phyloP scores from a whole-genome alignment of 2,113 vertebrate genomes.

The Phoenicopterus ruber region DNA sequence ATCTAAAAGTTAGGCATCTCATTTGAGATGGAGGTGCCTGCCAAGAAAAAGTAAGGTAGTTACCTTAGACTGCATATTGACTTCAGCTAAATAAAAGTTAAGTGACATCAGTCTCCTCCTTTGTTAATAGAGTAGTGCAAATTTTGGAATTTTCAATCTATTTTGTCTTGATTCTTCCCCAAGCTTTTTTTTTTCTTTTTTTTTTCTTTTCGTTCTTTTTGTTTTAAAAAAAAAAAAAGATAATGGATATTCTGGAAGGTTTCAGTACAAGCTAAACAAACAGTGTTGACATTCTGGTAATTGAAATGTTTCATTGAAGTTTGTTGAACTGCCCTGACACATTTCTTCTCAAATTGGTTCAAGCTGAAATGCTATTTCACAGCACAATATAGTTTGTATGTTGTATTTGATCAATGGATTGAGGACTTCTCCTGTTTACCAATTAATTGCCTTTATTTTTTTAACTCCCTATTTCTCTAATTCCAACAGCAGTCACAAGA shows the following conservation, averaged over 20 bases:
- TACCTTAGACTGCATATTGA: conserved; percentile 8
- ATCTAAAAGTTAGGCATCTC: neutral
- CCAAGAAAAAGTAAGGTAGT: conserved; percentile 30
- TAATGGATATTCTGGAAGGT: neutral
- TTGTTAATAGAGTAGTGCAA: conserved; percentile 12
- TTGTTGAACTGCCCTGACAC: conserved; percentile 49
- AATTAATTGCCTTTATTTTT: neutral
- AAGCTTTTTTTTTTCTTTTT: neutral
- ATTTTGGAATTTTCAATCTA: conserved; percentile 10
- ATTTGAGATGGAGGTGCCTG: conserved; percentile 8
- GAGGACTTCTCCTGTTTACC: neutral
- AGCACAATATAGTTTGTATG: neutral
- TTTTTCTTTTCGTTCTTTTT: too few species aligned
- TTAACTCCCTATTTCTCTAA: neutral
- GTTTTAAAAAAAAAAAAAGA: too few species aligned
- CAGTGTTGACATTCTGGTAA: conserved; percentile 43
- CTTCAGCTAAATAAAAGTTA: conserved; percentile 38
- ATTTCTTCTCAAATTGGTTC: conserved; percentile 33
- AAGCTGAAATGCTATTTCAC: neutral
- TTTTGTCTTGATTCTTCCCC: neutral
- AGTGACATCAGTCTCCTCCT: conserved; percentile 9
- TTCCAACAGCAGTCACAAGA: neutral
- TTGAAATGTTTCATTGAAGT: conserved; percentile 47
- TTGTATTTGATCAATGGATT: neutral
- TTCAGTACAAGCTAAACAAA: conserved; percentile 16